Evolutionary conservation across 2,888 invertebrate species (phyloP).

Genomic region (Suillia variegata): DNA sequence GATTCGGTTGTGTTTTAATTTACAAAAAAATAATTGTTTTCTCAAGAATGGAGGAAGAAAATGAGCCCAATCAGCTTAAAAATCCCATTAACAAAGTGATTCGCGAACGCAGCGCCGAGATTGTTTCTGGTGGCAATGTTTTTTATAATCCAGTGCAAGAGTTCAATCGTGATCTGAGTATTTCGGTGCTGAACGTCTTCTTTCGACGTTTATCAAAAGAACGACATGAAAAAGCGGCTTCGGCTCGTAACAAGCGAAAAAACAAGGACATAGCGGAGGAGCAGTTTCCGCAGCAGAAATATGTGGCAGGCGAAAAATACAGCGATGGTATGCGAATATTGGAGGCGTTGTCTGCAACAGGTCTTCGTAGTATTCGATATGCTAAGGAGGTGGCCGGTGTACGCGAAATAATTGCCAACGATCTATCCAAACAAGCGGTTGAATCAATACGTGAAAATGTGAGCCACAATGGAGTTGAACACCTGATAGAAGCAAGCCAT

Average conservation of each 20-base stretch:
- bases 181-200: slow-evolving; percentile 75
- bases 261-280: neutral
- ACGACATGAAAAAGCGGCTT: slow-evolving; percentile 43
- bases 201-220: slow-evolving; percentile 63
- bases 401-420: slow-evolving; percentile 86
- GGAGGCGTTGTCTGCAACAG: slow-evolving; percentile 95
- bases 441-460: slow-evolving; percentile 81
- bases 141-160: slow-evolving; percentile 99
- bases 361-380: slow-evolving; percentile 93
- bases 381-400: slow-evolving; percentile 91
- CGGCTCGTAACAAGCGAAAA: slow-evolving; percentile 2
- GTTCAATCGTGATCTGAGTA: slow-evolving; percentile 94
- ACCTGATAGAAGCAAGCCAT: slow-evolving; percentile 76
- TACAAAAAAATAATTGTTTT: neutral
- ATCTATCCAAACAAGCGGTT: slow-evolving; percentile 83
- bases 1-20: neutral
- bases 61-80: slow-evolving; percentile 5
- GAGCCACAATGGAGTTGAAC: slow-evolving; percentile 65
- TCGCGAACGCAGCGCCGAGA: slow-evolving; percentile 78
- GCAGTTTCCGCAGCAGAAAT: slow-evolving; percentile 13
- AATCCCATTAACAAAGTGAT: slow-evolving; percentile 41
- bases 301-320: slow-evolving; percentile 44
- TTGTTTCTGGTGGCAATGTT: slow-evolving; percentile 77
- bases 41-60: neutral
- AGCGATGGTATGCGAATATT: slow-evolving; percentile 67